A percentile compares a stretch with the other conserved stretches of the same genome.
These are phyloP conservation scores for Diarsia mendica DNA, from an alignment of 2,888 invertebrate genomes.

Conservation along the genomic window DNA sequence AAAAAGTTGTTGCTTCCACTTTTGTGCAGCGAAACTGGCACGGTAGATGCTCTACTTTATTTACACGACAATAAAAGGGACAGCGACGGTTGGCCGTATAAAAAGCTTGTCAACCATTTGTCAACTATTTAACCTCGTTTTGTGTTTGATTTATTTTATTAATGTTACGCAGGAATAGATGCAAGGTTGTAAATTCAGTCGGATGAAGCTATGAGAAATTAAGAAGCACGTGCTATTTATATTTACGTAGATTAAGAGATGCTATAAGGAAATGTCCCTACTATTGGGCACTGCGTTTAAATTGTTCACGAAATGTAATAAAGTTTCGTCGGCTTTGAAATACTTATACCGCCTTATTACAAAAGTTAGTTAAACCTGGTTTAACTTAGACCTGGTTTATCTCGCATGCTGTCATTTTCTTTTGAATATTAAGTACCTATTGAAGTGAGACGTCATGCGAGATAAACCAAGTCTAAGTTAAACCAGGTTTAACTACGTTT, in stretches of 20 bases:
- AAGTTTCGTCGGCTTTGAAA: slow-evolving; percentile 39
- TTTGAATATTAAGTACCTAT: too few species aligned
- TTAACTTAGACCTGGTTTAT: too few species aligned
- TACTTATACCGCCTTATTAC: too few species aligned
- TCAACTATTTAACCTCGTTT: slow-evolving; percentile 41
- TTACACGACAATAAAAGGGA: slow-evolving; percentile 56
- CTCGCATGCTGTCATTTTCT: too few species aligned
- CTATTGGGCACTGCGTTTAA: slow-evolving; percentile 22
- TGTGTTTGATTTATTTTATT: slow-evolving; percentile 51
- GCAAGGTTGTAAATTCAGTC: slow-evolving; percentile 25
- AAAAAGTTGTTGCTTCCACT: slow-evolving; percentile 87
- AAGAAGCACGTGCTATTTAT: slow-evolving; percentile 48
- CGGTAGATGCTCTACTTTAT: slow-evolving; percentile 82
- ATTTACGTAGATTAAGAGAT: slow-evolving; percentile 29
- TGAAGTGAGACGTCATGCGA: too few species aligned
- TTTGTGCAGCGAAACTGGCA: slow-evolving; percentile 72
- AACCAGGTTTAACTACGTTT: too few species aligned
- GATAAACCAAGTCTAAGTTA: too few species aligned
- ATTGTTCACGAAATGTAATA: slow-evolving; percentile 27
- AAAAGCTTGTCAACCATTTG: slow-evolving; percentile 50
- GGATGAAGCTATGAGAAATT: slow-evolving; percentile 25
- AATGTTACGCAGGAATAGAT: slow-evolving; percentile 36
- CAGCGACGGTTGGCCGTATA: slow-evolving; percentile 36
- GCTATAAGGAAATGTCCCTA: slow-evolving; percentile 36
- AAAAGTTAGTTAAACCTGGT: too few species aligned